Conservation (phyloP, 2,888 invertebrate genomes). For the Drosophila histrio region DNA sequence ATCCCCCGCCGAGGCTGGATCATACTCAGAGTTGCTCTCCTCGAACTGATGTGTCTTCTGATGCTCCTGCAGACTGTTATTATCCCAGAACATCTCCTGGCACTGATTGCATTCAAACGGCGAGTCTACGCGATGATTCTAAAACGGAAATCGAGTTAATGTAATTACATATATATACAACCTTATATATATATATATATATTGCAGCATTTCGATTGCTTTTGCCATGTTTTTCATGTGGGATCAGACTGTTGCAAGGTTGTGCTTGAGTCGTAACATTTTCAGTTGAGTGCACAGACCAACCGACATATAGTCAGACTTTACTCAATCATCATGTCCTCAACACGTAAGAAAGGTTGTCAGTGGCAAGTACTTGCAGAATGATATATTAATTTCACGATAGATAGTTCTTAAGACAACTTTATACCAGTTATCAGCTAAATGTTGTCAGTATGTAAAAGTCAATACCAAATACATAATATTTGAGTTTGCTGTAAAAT, state of each 20-base stretch:
- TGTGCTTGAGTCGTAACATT: slow-evolving; percentile 54
- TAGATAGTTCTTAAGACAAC: no score
- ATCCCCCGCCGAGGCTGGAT: slow-evolving; percentile 81
- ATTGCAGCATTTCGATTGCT: neutral
- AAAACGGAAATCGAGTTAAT: neutral
- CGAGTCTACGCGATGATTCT: slow-evolving; percentile 92
- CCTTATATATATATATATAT: no score
- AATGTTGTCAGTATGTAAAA: no score
- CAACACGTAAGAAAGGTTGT: no score
- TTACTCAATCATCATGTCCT: slow-evolving; percentile 51
- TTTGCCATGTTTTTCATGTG: neutral
- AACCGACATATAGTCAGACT: slow-evolving; percentile 29
- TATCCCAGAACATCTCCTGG: slow-evolving; percentile 92
- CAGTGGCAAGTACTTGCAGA: no score
- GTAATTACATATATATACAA: neutral
- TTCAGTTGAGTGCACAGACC: slow-evolving; percentile 49
- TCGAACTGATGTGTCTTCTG: slow-evolving; percentile 86
- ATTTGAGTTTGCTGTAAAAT: no score
- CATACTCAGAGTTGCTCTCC: slow-evolving; percentile 84
- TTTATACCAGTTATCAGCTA: no score
- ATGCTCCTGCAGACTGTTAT: slow-evolving; percentile 86
- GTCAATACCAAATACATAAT: no score
- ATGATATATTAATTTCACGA: no score
- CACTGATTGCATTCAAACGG: slow-evolving; percentile 92
- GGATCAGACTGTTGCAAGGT: slow-evolving; percentile 38